Evolutionary conservation across 2,113 vertebrate genomes (phyloP), one percentile per base, ranked within the genome.

Genomic region (Zapornia atra): DNA sequence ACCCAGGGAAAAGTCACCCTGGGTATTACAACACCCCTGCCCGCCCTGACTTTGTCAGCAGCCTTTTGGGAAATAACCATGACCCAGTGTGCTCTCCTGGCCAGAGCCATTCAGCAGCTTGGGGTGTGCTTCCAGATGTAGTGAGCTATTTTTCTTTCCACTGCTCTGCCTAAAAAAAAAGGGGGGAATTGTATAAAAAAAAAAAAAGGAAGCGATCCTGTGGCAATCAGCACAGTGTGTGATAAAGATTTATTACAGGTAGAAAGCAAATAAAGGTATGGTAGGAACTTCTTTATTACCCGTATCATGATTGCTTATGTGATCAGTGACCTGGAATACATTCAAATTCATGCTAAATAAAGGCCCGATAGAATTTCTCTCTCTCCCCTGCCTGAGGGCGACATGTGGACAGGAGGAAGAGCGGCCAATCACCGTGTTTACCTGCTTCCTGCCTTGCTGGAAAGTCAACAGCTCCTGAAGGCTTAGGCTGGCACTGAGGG

Each of bases 231-330:
- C 90, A 78, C 12, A 19, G 70, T 90, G 90, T 81, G 95, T 88
- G 94, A 98, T 97, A 93, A 97, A 97, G 94, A 97, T 98, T 98
- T 98, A 97, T 98, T 97, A 95, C 96, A 77, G 96, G 92, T 91
- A 96, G 92, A 98, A 94, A 96, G 96, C 89, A 98, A 98, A 97
- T 77, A 98, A 91, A 98, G 93, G 92, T 85, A 75, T 92, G 95
- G 97, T 96, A 97, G 95, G 50, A 87, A 97, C 95, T 95, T 93
- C 93, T 98, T 98, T 97, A 98, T 97, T 97, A 92, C 94, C 60
- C 91, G 10, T 75, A 88, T 90, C 75, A 29, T n/a, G 38, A 70
- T 89, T 80, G 86, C 90, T 95, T 91, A 92, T 95, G 96, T 94
- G 72, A 96, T 94, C 93, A 94, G 96, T 96, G 96, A 96, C 97